These are phyloP conservation scores for Himalopsyche phryganea DNA, from an alignment of 1,140 invertebrate species.

Conservation along the genomic window DNA sequence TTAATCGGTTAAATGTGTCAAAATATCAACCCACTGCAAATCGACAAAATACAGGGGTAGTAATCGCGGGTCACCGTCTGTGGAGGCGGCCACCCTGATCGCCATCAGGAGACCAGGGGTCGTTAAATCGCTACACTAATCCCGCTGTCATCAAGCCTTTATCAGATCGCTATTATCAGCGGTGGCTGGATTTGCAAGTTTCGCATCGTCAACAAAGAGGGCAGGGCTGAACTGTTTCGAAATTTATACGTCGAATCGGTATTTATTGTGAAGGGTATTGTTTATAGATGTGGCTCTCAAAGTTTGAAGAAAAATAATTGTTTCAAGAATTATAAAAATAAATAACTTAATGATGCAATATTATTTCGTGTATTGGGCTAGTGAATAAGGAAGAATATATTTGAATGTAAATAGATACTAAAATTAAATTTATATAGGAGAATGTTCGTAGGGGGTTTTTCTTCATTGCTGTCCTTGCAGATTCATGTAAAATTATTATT, in stretches of 20 bases:
- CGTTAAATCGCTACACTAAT: constrained; percentile 33
- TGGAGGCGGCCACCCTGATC: background rate
- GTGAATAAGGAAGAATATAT: no score
- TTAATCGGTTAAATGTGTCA: no score
- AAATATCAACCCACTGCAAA: no score
- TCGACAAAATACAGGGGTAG: background rate
- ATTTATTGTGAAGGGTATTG: constrained; percentile 24
- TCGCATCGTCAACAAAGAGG: constrained; percentile 1
- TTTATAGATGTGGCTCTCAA: background rate
- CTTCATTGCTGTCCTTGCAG: no score
- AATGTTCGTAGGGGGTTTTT: no score
- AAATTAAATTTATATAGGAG: no score
- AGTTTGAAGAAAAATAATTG: no score
- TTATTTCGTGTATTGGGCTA: no score
- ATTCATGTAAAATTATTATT: no score
- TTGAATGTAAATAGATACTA: no score
- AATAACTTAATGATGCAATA: no score
- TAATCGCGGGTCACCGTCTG: background rate
- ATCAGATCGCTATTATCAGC: constrained; percentile 29
- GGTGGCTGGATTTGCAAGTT: constrained; percentile 8
- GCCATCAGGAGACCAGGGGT: constrained; percentile 20
- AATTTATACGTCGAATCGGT: constrained; percentile 11
- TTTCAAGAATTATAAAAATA: no score
- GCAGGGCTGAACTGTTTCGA: background rate
- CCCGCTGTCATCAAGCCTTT: constrained; percentile 34